Evolutionary conservation across 92 coral and sea anemone species (phyloP).

Genomic region (Paramuricea clavata): DNA sequence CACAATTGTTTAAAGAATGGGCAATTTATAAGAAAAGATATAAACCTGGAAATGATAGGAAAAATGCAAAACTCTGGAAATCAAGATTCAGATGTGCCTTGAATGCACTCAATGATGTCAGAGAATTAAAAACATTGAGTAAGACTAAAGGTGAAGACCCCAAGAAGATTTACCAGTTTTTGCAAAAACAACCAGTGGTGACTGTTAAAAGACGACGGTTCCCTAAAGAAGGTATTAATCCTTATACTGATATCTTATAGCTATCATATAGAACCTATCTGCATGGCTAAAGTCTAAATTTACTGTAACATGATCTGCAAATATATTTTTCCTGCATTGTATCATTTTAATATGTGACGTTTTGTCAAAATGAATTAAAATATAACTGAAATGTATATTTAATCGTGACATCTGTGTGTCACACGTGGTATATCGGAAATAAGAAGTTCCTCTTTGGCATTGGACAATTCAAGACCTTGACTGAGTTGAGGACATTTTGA

Average conservation of each 20-base stretch:
- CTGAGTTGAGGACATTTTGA: too few relatives aligned
- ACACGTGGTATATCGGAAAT: too few relatives aligned
- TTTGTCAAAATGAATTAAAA: too few relatives aligned
- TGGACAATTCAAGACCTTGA: too few relatives aligned
- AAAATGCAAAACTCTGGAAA: slow-evolving; percentile 96
- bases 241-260: background rate
- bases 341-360: too few relatives aligned
- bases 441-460: too few relatives aligned
- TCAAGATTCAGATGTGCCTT: slow-evolving; percentile 99
- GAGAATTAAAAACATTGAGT: slow-evolving; percentile 81
- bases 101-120: slow-evolving; percentile 91
- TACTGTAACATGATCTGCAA: background rate
- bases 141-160: slow-evolving; percentile 89
- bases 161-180: slow-evolving; percentile 85
- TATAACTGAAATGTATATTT: too few relatives aligned
- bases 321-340: background rate
- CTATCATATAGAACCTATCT: background rate
- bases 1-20: slow-evolving; percentile 88
- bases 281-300: background rate
- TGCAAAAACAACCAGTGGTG: background rate
- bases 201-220: slow-evolving; percentile 6
- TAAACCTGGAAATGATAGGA: slow-evolving; percentile 76
- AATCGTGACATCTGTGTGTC: too few relatives aligned
- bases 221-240: background rate
- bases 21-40: slow-evolving; percentile 91